These are phyloP conservation scores for Rallus crepitans DNA, from an alignment of 2,797 vertebrate genomes.

Conservation along the genomic window DNA sequence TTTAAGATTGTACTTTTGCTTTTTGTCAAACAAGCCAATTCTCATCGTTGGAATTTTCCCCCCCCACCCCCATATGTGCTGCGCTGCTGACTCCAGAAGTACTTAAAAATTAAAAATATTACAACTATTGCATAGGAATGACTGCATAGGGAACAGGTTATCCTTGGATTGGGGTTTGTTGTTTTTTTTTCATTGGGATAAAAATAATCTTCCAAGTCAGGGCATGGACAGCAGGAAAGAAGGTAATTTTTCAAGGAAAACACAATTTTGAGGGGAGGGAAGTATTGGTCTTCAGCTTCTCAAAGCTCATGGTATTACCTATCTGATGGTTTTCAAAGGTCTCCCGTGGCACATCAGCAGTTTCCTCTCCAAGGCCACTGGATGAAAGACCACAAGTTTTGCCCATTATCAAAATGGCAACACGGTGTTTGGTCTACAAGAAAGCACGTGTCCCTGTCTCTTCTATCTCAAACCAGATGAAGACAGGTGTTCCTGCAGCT, in stretches of 20 bases:
- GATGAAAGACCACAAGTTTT: background rate
- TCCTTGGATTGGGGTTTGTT: background rate
- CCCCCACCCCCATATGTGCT: background rate
- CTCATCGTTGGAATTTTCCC: background rate
- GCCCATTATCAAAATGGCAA: background rate
- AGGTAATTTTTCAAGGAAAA: background rate
- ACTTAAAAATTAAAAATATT: background rate
- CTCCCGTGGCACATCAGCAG: background rate
- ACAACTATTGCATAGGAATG: background rate
- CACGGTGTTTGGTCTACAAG: background rate
- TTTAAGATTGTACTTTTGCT: background rate
- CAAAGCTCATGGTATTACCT: background rate
- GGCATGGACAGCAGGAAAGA: background rate
- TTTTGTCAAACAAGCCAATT: constrained; percentile 30
- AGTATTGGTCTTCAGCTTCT: background rate
- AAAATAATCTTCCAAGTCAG: background rate
- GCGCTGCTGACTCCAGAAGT: constrained; percentile 69
- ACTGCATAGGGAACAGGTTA: background rate
- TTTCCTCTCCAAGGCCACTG: background rate
- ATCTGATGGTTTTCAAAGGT: background rate
- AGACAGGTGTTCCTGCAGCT: background rate
- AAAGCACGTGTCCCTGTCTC: fast-evolving
- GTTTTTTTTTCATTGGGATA: background rate
- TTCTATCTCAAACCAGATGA: background rate
- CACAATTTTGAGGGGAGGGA: background rate